Base-by-base conservation (phyloP, 2,797 vertebrate species). In the Pogonophryne albipinna region DNA sequence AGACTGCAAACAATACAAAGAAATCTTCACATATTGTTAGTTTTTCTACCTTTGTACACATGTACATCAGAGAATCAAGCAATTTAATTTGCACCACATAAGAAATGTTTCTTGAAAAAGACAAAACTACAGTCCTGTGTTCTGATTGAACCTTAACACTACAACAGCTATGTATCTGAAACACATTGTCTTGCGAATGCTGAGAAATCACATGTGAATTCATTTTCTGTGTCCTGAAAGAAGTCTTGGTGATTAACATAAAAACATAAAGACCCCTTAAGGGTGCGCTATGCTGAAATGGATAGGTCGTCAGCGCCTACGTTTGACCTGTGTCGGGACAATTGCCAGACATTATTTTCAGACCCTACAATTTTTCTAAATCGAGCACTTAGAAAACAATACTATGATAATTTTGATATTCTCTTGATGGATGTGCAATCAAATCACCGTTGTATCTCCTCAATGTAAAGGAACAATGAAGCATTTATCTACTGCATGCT, bases 1-100 rank as follows among this genome's bases (percentile, higher is more conserved):
- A 89, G 82, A 92, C 91, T 72, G 78, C 76, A 82, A 82, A 90
- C 80, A 82, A 88, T 71, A 70, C 78, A 71, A 80, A 80, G 56
- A 74, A 81, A 68, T 78, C 75, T 89, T 91, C 74, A 89, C 83
- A 79, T 62, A 70, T 76, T 44, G 75, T 92, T 87, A 88, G 87
- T 93, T 85, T 71, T 87, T 86, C 85, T 82, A 90, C 79, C 44
- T 78, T 80, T 88, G 82, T 89, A 87, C 92, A 92, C 77, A 74
- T 88, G 86, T 90, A 90, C 88, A 83, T 92, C 67, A 85, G 73
- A 82, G 74, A 87, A 88, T 77, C 53, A 51, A 85, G 71, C 75
- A 38, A 74, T 85, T 83, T 42, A 56, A 78, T 74, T 71, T 85
- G 88, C 84, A 88, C 82, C 66, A 77, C 64, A 73, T 70, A 76